Base-by-base conservation (phyloP, 2,888 invertebrate genomes). In the Luperina testacea region DNA sequence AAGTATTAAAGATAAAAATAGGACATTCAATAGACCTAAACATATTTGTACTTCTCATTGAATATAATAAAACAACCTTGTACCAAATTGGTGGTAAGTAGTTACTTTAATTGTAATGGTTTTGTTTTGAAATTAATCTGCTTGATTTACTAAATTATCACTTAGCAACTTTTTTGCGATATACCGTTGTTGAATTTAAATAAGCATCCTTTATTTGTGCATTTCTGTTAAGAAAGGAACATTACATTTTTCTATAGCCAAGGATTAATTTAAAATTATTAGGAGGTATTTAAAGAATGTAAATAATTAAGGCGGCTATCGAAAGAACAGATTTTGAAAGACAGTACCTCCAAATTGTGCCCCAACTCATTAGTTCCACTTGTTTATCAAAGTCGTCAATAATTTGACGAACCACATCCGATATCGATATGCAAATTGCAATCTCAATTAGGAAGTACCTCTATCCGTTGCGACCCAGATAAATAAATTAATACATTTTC, bases 1-100 rank as follows among this genome's bases (percentile, higher is more conserved):
- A 64, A 38, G 2, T 51, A 42, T 51, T 45, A 42, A 57, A 32
- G 2, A 82, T 61, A 77, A 24, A 72, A 79, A 80, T 65, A 80
- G 84, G 84, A 84, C 70, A 84, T 80, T 70, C 65, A 70, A 70
- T 78, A 84, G 38, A 74, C 17, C 2, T 82, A 57, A 27, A 73
- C 80, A 42, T 80, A 45, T 80, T 71, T 80, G 20, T 57, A 51
- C 5, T 71, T 71, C 70, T 48, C 61, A 80, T 63, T 84, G 61
- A 73, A 80, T 42, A 32, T 65, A 65, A 70, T 79, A 79, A 81
- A 51, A 38, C 38, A 64, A 73, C 85, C 85, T 77, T 85, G 83
- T 73, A 11, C 51, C 20, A 77, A 85, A 83, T 64, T 73, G 27
- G 13, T n/a, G 24, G n/a, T 53, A n/a, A n/a, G n/a, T 32, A 11